Conservation (phyloP, 2,113 vertebrate species). For the Menura novaehollandiae region DNA sequence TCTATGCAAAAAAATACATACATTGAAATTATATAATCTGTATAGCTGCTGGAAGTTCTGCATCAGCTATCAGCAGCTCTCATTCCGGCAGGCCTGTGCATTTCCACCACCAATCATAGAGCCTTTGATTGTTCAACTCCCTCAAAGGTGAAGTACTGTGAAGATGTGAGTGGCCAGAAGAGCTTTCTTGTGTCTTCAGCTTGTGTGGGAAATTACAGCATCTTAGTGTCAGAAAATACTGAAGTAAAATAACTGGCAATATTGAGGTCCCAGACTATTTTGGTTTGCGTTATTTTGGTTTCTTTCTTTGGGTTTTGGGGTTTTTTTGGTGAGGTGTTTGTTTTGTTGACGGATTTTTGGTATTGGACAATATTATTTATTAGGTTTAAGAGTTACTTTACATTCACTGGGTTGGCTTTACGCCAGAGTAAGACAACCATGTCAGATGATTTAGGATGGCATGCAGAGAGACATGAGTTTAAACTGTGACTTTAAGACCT, state of each 20-base stretch:
- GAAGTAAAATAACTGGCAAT: background rate
- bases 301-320: background rate
- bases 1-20: background rate
- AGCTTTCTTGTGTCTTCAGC: background rate
- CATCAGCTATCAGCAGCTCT: background rate
- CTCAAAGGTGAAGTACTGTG: background rate
- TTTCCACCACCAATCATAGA: background rate
- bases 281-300: rapidly evolving
- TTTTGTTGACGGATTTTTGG: rapidly evolving
- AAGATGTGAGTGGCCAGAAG: background rate
- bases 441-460: background rate
- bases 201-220: background rate
- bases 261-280: background rate
- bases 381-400: background rate
- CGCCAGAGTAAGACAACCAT: background rate
- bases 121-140: background rate
- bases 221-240: background rate
- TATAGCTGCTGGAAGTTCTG: background rate
- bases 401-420: background rate
- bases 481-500: background rate
- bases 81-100: background rate
- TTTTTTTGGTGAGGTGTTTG: rapidly evolving
- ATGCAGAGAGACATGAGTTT: background rate
- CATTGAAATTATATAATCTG: background rate
- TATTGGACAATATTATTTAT: background rate